These are phyloP conservation scores for Gonioctena quinquepunctata DNA, from an alignment of 1,140 invertebrate species.

Conservation along the genomic window DNA sequence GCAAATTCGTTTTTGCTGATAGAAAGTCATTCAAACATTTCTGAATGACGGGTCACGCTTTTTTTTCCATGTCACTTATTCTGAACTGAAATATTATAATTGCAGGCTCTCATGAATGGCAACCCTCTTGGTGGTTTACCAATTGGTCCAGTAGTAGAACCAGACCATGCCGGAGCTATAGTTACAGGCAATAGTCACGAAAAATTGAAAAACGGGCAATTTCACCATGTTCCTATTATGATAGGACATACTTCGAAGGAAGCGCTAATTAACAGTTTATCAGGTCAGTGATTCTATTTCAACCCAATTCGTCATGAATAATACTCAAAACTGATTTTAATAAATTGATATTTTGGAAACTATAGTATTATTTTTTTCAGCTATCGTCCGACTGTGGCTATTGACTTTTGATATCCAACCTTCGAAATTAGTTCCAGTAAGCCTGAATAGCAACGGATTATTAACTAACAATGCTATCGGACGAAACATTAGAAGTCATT, in stretches of 20 bases:
- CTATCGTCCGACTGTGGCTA: not conserved
- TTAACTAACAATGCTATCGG: not conserved
- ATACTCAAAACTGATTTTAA: no score
- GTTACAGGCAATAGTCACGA: slow-evolving; percentile 36
- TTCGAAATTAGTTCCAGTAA: not conserved
- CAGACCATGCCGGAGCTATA: slow-evolving; percentile 30
- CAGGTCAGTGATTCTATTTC: not conserved
- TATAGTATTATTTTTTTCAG: no score
- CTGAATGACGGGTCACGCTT: no score
- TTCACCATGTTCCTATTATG: slow-evolving; percentile 40
- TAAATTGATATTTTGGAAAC: no score
- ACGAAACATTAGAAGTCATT: not conserved
- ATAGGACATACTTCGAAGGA: slow-evolving; percentile 43
- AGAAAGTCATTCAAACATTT: no score
- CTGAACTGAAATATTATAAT: no score
- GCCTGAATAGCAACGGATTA: not conserved
- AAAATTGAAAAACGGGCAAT: slow-evolving; percentile 32
- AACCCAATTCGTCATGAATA: no score
- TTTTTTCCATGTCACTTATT: no score
- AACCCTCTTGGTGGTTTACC: slow-evolving; percentile 30
- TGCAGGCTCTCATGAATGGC: not conserved
- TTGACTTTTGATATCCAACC: not conserved
- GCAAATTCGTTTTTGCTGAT: no score
- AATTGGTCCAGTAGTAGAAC: slow-evolving; percentile 37
- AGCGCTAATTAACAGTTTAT: slow-evolving; percentile 8